Evolutionary conservation across 2,113 vertebrate species (phyloP).

Genomic region (Hyaena hyaena): DNA sequence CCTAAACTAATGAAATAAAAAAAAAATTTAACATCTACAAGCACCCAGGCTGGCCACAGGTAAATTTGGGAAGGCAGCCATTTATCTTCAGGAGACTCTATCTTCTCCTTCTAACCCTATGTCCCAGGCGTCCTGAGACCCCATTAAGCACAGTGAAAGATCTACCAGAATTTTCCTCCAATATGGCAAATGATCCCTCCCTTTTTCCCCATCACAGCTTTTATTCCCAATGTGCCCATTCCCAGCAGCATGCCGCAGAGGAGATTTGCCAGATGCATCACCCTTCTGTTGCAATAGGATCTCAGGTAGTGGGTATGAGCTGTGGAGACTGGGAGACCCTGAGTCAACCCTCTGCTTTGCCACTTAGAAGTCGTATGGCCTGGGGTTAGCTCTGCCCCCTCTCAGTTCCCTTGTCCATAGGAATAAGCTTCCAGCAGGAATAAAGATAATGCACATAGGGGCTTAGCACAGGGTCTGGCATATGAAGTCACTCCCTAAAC

Average conservation of each 20-base stretch:
- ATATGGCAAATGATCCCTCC: not conserved
- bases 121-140: not conserved
- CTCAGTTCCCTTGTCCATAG: not conserved
- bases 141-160: not conserved
- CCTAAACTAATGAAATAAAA: not conserved
- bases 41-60: not conserved
- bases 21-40: not conserved
- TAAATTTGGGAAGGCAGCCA: not conserved
- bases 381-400: not conserved
- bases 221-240: not conserved
- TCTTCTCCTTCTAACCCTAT: not conserved
- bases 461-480: not conserved
- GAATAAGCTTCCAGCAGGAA: not conserved
- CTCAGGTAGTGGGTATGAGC: not conserved
- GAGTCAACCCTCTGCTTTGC: not conserved
- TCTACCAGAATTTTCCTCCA: not conserved
- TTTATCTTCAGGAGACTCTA: not conserved
- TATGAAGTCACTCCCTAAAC: not conserved
- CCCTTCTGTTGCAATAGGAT: not conserved
- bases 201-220: not conserved
- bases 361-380: not conserved
- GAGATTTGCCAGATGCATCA: not conserved
- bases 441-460: not conserved
- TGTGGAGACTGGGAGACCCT: not conserved
- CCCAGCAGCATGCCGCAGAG: not conserved